phyloP scores from a whole-genome alignment of 2,888 invertebrate genomes.

The Cactoblastis cactorum region DNA sequence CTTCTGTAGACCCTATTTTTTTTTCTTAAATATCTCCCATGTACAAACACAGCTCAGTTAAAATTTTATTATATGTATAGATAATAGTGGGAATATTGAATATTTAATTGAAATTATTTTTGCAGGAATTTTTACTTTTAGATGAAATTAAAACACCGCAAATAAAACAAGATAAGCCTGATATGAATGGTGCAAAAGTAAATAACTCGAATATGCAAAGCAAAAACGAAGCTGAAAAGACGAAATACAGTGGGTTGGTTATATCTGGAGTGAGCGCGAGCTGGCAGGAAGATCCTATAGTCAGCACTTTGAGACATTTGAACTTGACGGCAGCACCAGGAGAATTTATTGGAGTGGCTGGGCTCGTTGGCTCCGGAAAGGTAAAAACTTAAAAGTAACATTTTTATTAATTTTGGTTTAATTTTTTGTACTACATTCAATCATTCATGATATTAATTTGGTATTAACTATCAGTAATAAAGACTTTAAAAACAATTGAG shows the following conservation, averaged over 20 bases:
- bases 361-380: constrained; percentile 89
- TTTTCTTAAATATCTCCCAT: no score
- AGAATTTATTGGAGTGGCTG: constrained; percentile 83
- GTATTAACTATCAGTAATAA: no score
- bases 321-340: constrained; percentile 73
- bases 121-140: constrained; percentile 63
- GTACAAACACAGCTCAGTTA: no score
- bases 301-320: constrained; percentile 77
- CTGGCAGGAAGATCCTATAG: constrained; percentile 66
- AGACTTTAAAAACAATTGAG: no score
- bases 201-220: constrained; percentile 38
- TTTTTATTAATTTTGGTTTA: background rate
- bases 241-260: constrained; percentile 47
- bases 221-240: constrained; percentile 38
- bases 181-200: constrained; percentile 30
- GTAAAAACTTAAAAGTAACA: constrained; percentile 35
- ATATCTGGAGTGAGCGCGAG: constrained; percentile 62
- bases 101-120: no score
- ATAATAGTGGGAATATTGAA: no score
- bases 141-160: constrained; percentile 56
- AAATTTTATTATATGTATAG: no score
- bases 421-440: no score
- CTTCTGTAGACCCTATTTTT: no score
- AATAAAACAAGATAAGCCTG: constrained; percentile 33
- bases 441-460: no score